These are phyloP conservation scores for Trachelus iudaicus DNA, from an alignment of 2,888 invertebrate genomes.

Conservation along the genomic window DNA sequence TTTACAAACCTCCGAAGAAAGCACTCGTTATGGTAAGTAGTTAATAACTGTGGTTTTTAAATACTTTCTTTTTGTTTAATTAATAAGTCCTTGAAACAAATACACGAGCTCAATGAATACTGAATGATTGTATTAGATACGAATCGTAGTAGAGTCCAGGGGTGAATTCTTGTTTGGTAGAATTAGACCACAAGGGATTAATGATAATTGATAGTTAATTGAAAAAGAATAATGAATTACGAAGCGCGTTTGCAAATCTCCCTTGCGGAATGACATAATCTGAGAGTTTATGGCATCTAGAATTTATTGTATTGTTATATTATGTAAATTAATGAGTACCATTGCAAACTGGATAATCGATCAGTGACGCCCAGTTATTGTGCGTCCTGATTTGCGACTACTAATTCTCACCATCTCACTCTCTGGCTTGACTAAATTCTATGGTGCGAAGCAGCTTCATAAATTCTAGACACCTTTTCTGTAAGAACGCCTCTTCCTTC, in stretches of 20 bases:
- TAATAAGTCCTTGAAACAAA: neutral
- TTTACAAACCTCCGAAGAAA: conserved; percentile 77
- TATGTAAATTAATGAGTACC: neutral
- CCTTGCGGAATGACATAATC: neutral
- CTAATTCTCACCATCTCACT: neutral
- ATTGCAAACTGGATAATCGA: neutral
- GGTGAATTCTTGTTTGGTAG: neutral
- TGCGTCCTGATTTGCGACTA: neutral
- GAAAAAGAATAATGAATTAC: neutral
- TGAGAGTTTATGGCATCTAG: neutral
- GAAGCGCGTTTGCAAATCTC: neutral
- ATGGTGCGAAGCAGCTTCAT: conserved; percentile 1
- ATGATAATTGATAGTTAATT: neutral
- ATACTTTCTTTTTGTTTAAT: neutral
- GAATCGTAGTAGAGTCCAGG: neutral
- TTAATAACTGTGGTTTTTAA: neutral
- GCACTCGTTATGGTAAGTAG: conserved; percentile 77
- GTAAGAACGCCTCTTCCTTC: neutral
- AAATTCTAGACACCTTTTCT: neutral
- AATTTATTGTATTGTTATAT: neutral
- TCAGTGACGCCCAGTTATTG: neutral
- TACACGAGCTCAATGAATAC: neutral
- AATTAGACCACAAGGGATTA: neutral
- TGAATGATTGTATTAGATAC: neutral
- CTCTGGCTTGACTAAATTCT: neutral